Conservation (phyloP, 2,113 vertebrate species). For the Gymnorhina tibicen region DNA sequence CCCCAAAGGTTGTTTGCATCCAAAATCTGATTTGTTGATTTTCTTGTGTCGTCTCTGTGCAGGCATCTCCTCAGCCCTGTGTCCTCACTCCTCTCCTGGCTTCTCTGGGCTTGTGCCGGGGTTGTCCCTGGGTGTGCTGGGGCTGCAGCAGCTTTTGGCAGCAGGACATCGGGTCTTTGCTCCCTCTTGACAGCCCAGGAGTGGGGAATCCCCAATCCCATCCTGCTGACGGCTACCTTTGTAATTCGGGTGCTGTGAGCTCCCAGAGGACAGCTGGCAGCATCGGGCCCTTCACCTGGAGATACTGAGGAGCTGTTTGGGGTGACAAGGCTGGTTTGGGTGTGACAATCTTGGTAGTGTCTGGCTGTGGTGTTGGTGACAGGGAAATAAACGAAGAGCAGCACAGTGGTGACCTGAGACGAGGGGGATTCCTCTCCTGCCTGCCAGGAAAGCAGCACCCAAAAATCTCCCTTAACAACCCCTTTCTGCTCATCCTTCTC, state of each 20-base stretch:
- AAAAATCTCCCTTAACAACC: background rate
- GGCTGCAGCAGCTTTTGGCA: background rate
- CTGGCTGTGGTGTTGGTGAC: background rate
- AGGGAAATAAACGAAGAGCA: background rate
- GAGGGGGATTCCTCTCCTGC: background rate
- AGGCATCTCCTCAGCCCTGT: background rate
- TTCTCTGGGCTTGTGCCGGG: background rate
- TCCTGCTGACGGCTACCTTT: background rate
- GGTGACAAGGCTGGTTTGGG: background rate
- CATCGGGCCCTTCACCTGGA: background rate
- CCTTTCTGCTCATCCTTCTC: background rate
- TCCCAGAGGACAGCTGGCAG: background rate
- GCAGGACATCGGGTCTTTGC: background rate
- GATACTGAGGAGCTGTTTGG: background rate
- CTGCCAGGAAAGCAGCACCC: background rate
- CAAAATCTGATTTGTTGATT: background rate
- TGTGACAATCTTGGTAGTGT: background rate
- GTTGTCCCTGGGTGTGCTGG: background rate
- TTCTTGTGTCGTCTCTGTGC: background rate
- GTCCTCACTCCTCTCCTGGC: background rate
- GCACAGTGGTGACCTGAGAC: accelerated
- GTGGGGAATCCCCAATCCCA: background rate
- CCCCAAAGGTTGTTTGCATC: background rate
- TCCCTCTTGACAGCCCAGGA: background rate
- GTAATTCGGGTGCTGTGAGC: background rate